Evolutionary conservation across 2,888 invertebrate genomes (phyloP).

Genomic region (Minunthozetes semirufus): DNA sequence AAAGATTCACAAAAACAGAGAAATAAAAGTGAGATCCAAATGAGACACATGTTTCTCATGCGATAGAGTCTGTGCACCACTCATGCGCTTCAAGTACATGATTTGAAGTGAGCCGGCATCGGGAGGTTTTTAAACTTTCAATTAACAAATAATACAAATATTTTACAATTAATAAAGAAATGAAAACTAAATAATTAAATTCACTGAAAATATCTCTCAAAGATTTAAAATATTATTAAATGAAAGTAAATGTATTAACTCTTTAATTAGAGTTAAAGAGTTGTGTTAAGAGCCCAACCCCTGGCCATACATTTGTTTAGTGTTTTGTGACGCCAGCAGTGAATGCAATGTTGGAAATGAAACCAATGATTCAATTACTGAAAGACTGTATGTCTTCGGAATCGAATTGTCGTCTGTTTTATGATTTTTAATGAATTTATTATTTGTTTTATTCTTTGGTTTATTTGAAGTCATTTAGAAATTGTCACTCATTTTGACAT

Average conservation of each 20-base stretch:
- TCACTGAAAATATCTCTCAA: too few relatives aligned
- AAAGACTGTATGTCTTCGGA: not conserved
- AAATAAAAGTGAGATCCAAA: not conserved
- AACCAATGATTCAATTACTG: not conserved
- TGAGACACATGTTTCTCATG: constrained; percentile 17
- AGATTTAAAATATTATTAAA: too few relatives aligned
- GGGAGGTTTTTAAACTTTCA: too few relatives aligned
- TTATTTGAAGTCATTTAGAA: not conserved
- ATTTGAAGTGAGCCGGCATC: too few relatives aligned
- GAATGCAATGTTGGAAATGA: constrained; percentile 28
- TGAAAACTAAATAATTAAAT: too few relatives aligned
- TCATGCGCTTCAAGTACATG: too few relatives aligned
- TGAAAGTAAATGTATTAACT: too few relatives aligned
- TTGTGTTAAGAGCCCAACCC: too few relatives aligned
- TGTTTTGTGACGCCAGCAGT: not conserved
- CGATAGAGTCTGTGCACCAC: not conserved
- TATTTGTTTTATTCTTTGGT: not conserved
- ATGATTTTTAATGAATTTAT: not conserved
- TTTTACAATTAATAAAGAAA: too few relatives aligned
- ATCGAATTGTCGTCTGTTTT: not conserved
- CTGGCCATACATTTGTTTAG: not conserved
- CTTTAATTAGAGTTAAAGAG: too few relatives aligned
- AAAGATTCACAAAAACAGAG: too few relatives aligned
- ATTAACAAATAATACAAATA: too few relatives aligned
- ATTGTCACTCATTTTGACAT: not conserved